phyloP scores from a whole-genome alignment of 2,113 vertebrate species.

The Ibidorhyncha struthersii region DNA sequence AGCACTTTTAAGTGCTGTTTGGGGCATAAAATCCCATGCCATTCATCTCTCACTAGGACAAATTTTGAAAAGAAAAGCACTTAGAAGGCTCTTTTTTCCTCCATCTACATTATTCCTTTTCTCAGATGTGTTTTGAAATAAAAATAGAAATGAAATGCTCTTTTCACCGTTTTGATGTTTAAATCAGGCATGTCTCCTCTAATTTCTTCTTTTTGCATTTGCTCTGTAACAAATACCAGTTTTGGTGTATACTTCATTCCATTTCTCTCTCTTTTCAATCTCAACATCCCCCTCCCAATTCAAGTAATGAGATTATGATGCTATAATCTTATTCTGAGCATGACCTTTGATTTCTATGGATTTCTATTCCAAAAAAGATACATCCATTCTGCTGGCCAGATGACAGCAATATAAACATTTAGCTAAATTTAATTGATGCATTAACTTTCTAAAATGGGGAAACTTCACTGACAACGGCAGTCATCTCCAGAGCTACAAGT shows the following conservation, averaged over 20 bases:
- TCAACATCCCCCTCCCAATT: not conserved
- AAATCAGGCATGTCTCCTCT: not conserved
- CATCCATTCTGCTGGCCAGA: not conserved
- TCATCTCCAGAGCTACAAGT: not conserved
- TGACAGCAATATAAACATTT: conserved; percentile 24
- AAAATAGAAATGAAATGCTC: conserved; percentile 57
- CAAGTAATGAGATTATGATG: conserved; percentile 28
- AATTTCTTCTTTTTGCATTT: not conserved
- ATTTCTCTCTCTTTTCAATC: not conserved
- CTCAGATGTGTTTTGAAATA: conserved; percentile 35
- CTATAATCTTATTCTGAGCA: conserved; percentile 25
- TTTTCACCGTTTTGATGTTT: conserved; percentile 57
- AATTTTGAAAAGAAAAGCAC: conserved; percentile 20
- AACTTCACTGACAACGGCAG: not conserved
- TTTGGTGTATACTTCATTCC: not conserved
- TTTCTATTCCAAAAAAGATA: not conserved
- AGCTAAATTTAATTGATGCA: conserved; percentile 1
- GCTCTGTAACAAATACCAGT: not conserved
- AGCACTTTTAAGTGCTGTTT: conserved; percentile 27
- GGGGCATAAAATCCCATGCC: conserved; percentile 36
- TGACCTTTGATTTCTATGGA: conserved; percentile 32
- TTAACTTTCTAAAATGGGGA: not conserved
- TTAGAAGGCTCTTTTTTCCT: conserved; percentile 19
- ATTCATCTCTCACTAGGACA: conserved; percentile 19
- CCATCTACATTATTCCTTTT: conserved; percentile 13